phyloP scores from a whole-genome alignment of 2,113 vertebrate genomes.

The Ahaetulla prasina region DNA sequence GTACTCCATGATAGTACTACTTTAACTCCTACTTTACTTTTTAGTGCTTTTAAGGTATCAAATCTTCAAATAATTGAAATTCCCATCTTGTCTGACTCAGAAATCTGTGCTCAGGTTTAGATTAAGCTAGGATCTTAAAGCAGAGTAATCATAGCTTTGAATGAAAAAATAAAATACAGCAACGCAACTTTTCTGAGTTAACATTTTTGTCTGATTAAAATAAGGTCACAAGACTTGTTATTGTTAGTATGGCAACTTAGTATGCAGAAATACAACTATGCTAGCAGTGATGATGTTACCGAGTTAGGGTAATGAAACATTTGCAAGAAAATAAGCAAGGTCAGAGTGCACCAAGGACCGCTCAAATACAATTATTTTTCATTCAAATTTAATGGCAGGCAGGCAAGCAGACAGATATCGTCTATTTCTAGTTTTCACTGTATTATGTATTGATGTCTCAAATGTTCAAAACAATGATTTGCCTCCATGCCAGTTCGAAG shows the following conservation, averaged over 20 bases:
- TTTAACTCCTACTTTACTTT: not conserved
- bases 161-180: not conserved
- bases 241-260: not conserved
- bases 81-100: not conserved
- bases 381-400: not conserved
- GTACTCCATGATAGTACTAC: not conserved
- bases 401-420: not conserved
- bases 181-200: not conserved
- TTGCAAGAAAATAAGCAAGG: no score
- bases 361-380: not conserved
- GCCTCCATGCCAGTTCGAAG: not conserved
- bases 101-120: not conserved
- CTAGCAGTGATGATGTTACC: no score
- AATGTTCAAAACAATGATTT: not conserved
- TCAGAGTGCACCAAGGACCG: no score
- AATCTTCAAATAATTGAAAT: not conserved
- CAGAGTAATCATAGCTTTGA: not conserved
- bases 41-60: not conserved
- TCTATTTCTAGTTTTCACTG: fast-evolving
- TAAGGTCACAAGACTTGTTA: not conserved
- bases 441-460: no score
- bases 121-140: not conserved
- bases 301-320: no score
- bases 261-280: not conserved
- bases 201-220: not conserved